Evolutionary conservation across 2,797 vertebrate species (phyloP).

Genomic region (Triplophysa yarkandensis): DNA sequence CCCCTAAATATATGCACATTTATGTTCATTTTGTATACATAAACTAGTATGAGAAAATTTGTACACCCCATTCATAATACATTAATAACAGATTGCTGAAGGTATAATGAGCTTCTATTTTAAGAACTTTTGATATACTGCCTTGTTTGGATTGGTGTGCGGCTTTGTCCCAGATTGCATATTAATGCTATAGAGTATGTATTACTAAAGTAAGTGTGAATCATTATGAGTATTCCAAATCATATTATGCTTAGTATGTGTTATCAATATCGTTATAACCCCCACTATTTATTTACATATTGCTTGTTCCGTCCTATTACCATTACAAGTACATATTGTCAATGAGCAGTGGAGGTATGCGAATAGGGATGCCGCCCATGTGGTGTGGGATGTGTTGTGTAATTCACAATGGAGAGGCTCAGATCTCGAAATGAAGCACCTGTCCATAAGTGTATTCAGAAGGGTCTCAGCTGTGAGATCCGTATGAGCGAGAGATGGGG

Average conservation of each 20-base stretch:
- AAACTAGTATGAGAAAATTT: neutral
- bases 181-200: neutral
- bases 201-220: neutral
- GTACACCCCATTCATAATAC: neutral
- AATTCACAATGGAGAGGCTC: neutral
- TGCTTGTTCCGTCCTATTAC: neutral
- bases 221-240: neutral
- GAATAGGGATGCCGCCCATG: slow-evolving; percentile 16
- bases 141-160: neutral
- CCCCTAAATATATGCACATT: too few relatives aligned
- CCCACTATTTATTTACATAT: too few relatives aligned
- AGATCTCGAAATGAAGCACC: slow-evolving; percentile 27
- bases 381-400: slow-evolving; percentile 12
- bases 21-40: neutral
- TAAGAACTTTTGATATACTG: neutral
- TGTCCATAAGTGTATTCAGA: slow-evolving; percentile 25
- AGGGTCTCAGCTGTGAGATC: slow-evolving; percentile 30
- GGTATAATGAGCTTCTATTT: neutral
- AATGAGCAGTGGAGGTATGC: slow-evolving; percentile 1
- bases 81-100: neutral
- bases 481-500: slow-evolving; percentile 1
- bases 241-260: neutral
- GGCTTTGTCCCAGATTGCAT: neutral
- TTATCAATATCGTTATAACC: too few relatives aligned
- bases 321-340: neutral